These are phyloP conservation scores for Bradypus variegatus DNA, from an alignment of 2,797 vertebrate genomes.

Conservation along the genomic window DNA sequence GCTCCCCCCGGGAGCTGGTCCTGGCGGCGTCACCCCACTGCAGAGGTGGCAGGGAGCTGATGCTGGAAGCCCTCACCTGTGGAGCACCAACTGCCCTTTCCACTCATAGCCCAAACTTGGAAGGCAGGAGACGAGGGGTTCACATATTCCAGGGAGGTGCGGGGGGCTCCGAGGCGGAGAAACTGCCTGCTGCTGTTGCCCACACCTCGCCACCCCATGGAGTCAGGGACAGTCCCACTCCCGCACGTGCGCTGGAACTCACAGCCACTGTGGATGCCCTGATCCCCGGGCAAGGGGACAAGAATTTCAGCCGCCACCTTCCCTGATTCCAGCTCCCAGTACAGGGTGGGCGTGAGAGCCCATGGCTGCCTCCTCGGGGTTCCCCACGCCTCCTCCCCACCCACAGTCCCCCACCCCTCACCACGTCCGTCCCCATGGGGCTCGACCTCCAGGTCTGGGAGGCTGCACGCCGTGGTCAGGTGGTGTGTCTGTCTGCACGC, in stretches of 20 bases:
- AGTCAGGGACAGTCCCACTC: neutral
- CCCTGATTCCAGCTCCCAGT: neutral
- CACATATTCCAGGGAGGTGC: neutral
- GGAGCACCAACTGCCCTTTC: neutral
- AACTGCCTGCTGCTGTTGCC: conserved; percentile 36
- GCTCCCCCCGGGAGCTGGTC: neutral
- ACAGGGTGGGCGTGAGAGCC: neutral
- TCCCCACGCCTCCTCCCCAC: neutral
- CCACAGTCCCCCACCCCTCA: neutral
- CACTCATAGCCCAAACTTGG: neutral
- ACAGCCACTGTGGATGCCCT: neutral
- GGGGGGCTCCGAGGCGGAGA: neutral
- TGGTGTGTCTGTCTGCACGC: conserved; percentile 12
- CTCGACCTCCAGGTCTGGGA: neutral
- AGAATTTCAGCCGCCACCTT: neutral
- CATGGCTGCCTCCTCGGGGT: neutral
- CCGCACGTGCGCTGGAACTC: neutral
- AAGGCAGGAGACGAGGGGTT: neutral
- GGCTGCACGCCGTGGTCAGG: fast-evolving
- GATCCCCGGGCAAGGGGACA: fast-evolving
- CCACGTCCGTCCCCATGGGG: neutral
- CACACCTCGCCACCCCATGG: neutral
- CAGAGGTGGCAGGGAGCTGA: neutral
- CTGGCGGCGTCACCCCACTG: neutral
- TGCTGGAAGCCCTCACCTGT: neutral